Percentiles rank a stretch among this genome's conserved stretches.
phyloP scores from a whole-genome alignment of 2,797 vertebrate genomes.

The Mormyrus hasselquistii region DNA sequence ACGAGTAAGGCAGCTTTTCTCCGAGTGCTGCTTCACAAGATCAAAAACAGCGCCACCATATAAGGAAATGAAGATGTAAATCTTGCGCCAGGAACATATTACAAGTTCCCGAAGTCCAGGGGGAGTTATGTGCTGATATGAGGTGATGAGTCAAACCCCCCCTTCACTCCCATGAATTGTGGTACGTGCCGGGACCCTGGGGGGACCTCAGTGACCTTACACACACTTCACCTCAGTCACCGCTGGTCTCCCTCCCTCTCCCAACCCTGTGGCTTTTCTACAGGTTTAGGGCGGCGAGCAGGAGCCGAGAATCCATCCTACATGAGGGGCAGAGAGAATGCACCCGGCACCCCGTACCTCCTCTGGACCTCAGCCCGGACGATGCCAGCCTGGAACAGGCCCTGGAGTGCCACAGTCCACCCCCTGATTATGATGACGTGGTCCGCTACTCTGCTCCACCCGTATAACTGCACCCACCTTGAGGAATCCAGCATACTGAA shows the following conservation, averaged over 20 bases:
- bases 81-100: slow-evolving; percentile 15
- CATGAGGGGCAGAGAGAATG: slow-evolving; percentile 63
- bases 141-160: slow-evolving; percentile 10
- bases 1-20: neutral
- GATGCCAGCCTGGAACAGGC: slow-evolving; percentile 72
- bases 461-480: slow-evolving; percentile 52
- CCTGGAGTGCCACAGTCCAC: slow-evolving; percentile 87
- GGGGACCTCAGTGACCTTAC: slow-evolving; percentile 26
- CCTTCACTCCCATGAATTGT: slow-evolving; percentile 29
- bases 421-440: slow-evolving; percentile 85
- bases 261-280: slow-evolving; percentile 22
- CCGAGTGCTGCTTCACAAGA: neutral
- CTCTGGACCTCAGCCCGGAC: slow-evolving; percentile 76
- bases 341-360: slow-evolving; percentile 56
- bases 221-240: slow-evolving; percentile 26
- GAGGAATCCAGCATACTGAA: slow-evolving; percentile 31
- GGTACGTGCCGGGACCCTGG: slow-evolving; percentile 1
- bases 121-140: slow-evolving; percentile 19
- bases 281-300: slow-evolving; percentile 76
- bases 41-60: neutral
- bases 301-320: slow-evolving; percentile 80
- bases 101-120: slow-evolving; percentile 26
- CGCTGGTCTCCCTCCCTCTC: slow-evolving; percentile 9
- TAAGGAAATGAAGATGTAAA: slow-evolving; percentile 9
- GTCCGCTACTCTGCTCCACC: slow-evolving; percentile 83